Evolutionary conservation across 1,140 invertebrate genomes (phyloP).

Genomic region (Mylabris phalerata): DNA sequence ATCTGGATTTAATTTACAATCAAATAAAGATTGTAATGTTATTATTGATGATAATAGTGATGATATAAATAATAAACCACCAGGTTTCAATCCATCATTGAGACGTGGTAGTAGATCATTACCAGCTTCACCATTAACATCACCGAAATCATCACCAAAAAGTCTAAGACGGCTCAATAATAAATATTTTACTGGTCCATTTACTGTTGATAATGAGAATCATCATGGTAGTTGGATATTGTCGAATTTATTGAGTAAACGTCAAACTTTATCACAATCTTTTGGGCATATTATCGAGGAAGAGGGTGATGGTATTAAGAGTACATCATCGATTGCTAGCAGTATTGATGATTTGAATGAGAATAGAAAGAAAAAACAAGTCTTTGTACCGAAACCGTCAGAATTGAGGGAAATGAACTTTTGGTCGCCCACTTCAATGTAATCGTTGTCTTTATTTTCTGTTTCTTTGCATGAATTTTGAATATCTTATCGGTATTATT

Average conservation of each 20-base stretch:
- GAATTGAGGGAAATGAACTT: conserved; percentile 76
- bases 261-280: conserved; percentile 43
- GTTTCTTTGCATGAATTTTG: not conserved
- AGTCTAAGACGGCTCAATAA: conserved; percentile 46
- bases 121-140: conserved; percentile 58
- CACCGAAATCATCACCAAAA: conserved; percentile 54
- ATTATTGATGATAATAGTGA: too few species aligned
- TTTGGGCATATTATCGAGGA: conserved; percentile 43
- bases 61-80: conserved; percentile 8
- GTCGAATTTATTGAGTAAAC: conserved; percentile 44
- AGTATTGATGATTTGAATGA: conserved; percentile 21
- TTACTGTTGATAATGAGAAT: conserved; percentile 39
- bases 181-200: conserved; percentile 47
- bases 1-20: conserved; percentile 28
- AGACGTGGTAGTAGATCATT: conserved; percentile 61
- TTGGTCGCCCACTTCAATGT: conserved; percentile 78
- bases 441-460: conserved; percentile 24
- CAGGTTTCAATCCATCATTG: conserved; percentile 36
- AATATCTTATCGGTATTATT: too few species aligned
- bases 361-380: conserved; percentile 22
- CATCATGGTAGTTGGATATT: conserved; percentile 48
- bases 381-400: conserved; percentile 57
- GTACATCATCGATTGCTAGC: conserved; percentile 9
- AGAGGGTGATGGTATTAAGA: conserved; percentile 28
- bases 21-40: conserved; percentile 30